Conservation (phyloP, 53 echinoderm and acorn worm species). For the Luidia sarsii region DNA sequence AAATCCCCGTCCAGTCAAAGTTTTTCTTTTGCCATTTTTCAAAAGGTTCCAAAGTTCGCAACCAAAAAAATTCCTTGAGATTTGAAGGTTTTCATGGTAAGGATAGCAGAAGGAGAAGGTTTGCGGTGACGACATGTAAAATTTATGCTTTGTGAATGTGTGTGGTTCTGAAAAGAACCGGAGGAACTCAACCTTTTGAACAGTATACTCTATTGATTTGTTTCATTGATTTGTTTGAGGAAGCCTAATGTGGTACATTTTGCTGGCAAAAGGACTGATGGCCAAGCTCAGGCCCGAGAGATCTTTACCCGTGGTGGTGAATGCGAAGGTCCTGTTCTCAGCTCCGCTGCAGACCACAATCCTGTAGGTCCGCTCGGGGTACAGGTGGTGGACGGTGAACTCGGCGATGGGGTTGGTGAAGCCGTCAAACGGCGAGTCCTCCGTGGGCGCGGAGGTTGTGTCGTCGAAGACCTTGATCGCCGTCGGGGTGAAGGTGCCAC, state of each 20-base stretch:
- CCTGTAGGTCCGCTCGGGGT: neutral
- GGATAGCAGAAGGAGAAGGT: no score
- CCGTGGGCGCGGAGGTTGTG: neutral
- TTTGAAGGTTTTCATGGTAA: no score
- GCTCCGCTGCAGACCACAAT: neutral
- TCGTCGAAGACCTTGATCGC: neutral
- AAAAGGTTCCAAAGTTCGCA: no score
- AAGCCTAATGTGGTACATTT: neutral
- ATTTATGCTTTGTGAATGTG: no score
- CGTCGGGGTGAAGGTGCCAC: neutral
- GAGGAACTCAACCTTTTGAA: no score
- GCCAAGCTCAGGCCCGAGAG: no score
- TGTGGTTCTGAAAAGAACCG: no score
- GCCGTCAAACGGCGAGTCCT: conserved; percentile 15
- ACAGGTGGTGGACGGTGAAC: conserved; percentile 37
- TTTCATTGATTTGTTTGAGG: neutral
- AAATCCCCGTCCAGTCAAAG: no score
- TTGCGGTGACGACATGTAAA: no score
- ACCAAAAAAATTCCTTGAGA: neutral
- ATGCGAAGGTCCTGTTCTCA: neutral
- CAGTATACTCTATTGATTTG: no score
- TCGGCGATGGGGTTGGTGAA: neutral
- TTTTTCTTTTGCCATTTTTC: no score
- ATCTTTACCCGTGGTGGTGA: conserved; percentile 21
- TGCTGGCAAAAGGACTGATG: no score